Conservation (phyloP, 1,140 invertebrate species). For the Pseudomyrmex pallidus region DNA sequence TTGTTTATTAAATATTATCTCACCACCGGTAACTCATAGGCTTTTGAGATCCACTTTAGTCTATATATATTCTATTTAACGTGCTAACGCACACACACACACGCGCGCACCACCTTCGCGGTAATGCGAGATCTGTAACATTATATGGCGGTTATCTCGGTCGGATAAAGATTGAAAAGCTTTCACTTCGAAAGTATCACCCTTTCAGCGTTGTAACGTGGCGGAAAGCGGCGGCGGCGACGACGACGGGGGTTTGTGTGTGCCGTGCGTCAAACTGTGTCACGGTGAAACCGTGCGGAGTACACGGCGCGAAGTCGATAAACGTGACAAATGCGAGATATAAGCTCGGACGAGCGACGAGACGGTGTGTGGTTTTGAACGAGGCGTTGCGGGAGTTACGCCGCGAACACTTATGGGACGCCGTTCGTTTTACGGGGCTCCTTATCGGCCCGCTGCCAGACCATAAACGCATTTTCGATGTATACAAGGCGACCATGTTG, state of each 20-base stretch:
- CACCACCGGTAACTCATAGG: too few relatives aligned
- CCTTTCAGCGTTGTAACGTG: background rate
- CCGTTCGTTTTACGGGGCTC: conserved; percentile 82
- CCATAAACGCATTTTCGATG: conserved; percentile 80
- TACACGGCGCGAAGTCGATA: conserved; percentile 75
- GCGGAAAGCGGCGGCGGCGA: background rate
- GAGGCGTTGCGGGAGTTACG: conserved; percentile 69
- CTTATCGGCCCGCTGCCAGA: conserved; percentile 82
- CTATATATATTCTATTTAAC: background rate
- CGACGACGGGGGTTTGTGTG: conserved; percentile 25
- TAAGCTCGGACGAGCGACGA: conserved; percentile 70
- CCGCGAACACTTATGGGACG: conserved; percentile 77
- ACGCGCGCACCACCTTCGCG: too few relatives aligned
- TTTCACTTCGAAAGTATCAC: conserved; percentile 22
- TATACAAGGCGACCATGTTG: conserved; percentile 51
- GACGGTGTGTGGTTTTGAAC: conserved; percentile 66
- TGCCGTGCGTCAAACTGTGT: conserved; percentile 65
- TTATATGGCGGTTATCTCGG: background rate
- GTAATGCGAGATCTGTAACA: background rate
- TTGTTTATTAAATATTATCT: too few relatives aligned
- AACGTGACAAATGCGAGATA: conserved; percentile 78
- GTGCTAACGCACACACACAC: background rate
- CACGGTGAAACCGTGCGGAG: conserved; percentile 63
- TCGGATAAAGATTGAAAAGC: conserved; percentile 42
- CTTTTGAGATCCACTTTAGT: too few relatives aligned